These are phyloP conservation scores for Orientallactaga sibirica DNA, from an alignment of 2,797 vertebrate species.

Conservation along the genomic window DNA sequence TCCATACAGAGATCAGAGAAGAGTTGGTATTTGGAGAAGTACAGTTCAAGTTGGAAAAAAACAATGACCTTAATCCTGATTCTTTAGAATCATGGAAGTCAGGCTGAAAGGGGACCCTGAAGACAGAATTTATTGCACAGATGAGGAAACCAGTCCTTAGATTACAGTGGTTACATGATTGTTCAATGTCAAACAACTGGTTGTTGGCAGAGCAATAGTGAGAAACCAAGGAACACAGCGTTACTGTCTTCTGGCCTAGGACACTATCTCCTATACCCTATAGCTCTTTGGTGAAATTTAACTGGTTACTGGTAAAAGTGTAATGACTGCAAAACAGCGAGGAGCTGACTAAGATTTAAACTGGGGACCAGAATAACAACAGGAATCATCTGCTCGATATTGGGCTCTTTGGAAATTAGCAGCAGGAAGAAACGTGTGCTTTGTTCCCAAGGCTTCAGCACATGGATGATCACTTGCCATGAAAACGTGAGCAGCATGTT, in stretches of 20 bases:
- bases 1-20: not conserved
- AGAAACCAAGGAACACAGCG: not conserved
- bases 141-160: not conserved
- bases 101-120: not conserved
- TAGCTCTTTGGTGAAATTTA: slow-evolving; percentile 27
- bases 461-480: not conserved
- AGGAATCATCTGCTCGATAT: not conserved
- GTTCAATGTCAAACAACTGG: not conserved
- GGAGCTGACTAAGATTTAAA: slow-evolving; percentile 16
- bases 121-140: not conserved
- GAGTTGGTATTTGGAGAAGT: not conserved
- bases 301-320: not conserved
- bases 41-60: not conserved
- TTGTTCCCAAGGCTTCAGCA: not conserved
- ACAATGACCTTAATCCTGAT: not conserved
- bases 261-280: not conserved
- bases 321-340: slow-evolving; percentile 19
- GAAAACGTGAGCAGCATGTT: too few relatives aligned
- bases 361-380: not conserved
- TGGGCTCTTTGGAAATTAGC: not conserved
- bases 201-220: not conserved
- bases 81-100: not conserved
- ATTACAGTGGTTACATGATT: not conserved
- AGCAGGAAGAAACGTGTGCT: not conserved
- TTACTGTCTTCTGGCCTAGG: not conserved